Evolutionary conservation across 2,113 vertebrate species (phyloP).

Genomic region (Etheostoma spectabile): DNA sequence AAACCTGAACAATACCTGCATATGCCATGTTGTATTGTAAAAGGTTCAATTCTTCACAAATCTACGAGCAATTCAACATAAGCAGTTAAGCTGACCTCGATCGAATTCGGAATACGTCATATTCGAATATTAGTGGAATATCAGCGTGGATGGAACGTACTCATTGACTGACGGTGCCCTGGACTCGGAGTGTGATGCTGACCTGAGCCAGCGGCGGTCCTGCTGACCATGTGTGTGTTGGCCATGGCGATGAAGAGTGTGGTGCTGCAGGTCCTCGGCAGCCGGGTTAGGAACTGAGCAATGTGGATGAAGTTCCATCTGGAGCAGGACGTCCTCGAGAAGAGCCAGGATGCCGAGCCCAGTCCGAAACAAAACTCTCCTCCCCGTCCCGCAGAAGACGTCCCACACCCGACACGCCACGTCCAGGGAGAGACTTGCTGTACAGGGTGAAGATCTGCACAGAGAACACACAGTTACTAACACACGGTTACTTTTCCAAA

Average conservation of each 20-base stretch:
- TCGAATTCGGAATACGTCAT: too few relatives aligned
- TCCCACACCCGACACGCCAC: conserved; percentile 99
- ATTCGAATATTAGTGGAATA: too few relatives aligned
- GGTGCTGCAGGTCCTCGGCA: conserved; percentile 94
- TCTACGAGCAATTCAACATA: too few relatives aligned
- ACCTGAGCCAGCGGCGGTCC: conserved; percentile 97
- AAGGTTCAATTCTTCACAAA: too few relatives aligned
- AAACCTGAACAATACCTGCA: too few relatives aligned
- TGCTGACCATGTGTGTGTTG: conserved; percentile 96
- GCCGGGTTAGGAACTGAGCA: conserved; percentile 97
- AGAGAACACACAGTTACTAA: not conserved
- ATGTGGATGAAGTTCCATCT: conserved; percentile 99
- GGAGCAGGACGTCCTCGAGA: conserved; percentile 95
- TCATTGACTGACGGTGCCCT: too few relatives aligned
- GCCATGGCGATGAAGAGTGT: conserved; percentile 95
- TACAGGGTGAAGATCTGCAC: conserved; percentile 97
- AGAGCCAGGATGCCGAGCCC: conserved; percentile 95
- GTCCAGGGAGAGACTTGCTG: conserved; percentile 98
- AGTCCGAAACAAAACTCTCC: conserved; percentile 95
- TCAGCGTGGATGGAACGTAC: too few relatives aligned
- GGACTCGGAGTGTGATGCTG: not conserved
- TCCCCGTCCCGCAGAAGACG: conserved; percentile 98
- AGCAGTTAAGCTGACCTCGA: too few relatives aligned
- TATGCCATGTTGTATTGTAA: too few relatives aligned
- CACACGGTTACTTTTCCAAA: too few relatives aligned